phyloP scores from a whole-genome alignment of 2,888 invertebrate genomes.

The Hypolimnas misippus region DNA sequence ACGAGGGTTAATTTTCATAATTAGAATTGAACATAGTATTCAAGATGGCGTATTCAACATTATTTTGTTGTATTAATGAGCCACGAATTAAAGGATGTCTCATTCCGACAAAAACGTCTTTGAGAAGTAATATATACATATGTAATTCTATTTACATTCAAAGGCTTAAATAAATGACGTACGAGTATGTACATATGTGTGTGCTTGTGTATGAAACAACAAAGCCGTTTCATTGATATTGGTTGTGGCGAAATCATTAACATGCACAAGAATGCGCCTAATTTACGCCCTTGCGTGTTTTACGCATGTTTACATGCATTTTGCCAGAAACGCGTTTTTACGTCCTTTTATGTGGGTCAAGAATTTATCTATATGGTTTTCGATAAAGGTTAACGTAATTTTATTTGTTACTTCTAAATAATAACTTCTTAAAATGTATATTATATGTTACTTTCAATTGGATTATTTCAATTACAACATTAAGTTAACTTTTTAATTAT shows the following conservation, averaged over 20 bases:
- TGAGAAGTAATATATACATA: too few species aligned
- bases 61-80: too few species aligned
- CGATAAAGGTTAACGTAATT: constrained; percentile 5
- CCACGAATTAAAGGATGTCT: too few species aligned
- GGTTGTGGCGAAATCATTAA: constrained; percentile 24
- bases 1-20: too few species aligned
- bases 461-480: background rate
- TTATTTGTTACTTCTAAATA: background rate
- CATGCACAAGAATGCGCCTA: constrained; percentile 32
- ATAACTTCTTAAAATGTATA: background rate
- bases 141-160: too few species aligned
- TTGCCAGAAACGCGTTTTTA: constrained; percentile 16
- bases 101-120: too few species aligned
- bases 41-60: too few species aligned
- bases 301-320: constrained; percentile 17
- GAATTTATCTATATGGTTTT: constrained; percentile 12
- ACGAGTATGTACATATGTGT: background rate
- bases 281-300: constrained; percentile 32
- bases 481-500: too few species aligned
- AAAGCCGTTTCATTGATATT: background rate
- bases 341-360: constrained; percentile 25
- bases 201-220: background rate
- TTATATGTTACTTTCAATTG: constrained; percentile 1
- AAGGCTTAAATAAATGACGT: too few species aligned
- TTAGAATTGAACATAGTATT: too few species aligned